Base-by-base conservation (phyloP, 1,140 invertebrate species). In the Branchinecta lindahli region DNA sequence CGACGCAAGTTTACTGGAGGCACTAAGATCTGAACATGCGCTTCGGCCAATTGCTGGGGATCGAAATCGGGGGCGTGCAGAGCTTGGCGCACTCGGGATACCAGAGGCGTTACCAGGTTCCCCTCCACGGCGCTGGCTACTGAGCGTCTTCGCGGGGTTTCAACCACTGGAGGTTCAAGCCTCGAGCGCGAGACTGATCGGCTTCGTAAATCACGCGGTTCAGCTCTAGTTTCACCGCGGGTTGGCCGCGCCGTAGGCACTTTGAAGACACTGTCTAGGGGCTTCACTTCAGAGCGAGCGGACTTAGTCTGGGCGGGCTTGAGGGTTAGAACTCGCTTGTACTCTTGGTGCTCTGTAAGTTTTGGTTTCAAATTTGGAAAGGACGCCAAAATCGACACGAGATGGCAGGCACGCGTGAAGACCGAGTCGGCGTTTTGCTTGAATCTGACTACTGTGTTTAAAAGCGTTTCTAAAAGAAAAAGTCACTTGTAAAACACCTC, bases 381-480 rank as follows among this genome's bases (percentile, higher is more conserved):
- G 47, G 47, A 52, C n/a, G 47, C 47, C 47, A 52, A 52, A 9
- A 52, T 9, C n/a, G 47, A 9, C 9, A 52, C 47, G n/a, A 52
- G 47, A 52, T 52, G 47, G n/a, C 47, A 52, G 47, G 47, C 47
- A 9, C 47, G 47, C 9, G 47, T 52, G n/a, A 52, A 52, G 9
- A 52, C 47, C 9, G 47, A n/a, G 9, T 52, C 47, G n/a, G 9
- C n/a, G 47, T 52, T 52, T 52, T 52, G 47, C n/a, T 52, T 52
- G n/a, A 52, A 52, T 52, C 47, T 9, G n/a, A 52, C 47, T 52
- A 52, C n/a, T 9, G 47, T 52, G 47, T n/a, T 52, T n/a, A 52
- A n/a, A 9, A 52, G 47, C n/a, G 47, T 52, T n/a, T 52, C 47
- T 52, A n/a, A 52, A 52, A 52, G n/a, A n/a, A 52, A 52, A 52